Conservation (phyloP, 2,888 invertebrate genomes). For the Alcis repandata region DNA sequence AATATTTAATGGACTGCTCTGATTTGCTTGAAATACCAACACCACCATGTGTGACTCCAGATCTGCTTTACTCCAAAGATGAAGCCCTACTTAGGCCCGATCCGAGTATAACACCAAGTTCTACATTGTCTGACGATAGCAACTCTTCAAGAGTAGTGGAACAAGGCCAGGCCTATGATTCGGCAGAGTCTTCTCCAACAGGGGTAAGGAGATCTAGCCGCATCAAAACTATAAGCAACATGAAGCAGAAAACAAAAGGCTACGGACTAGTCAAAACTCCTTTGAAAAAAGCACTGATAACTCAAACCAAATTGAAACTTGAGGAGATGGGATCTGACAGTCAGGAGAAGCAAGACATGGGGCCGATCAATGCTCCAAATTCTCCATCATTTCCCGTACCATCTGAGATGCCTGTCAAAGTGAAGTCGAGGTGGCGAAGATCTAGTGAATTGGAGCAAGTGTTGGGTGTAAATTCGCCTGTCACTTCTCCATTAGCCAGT, state of each 20-base stretch:
- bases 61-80: slow-evolving; percentile 63
- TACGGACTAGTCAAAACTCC: slow-evolving; percentile 88
- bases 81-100: slow-evolving; percentile 71
- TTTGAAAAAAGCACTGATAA: slow-evolving; percentile 79
- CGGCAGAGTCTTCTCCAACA: slow-evolving; percentile 80
- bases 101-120: slow-evolving; percentile 80
- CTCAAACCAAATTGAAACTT: slow-evolving; percentile 83
- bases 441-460: slow-evolving; percentile 89
- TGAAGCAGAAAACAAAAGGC: slow-evolving; percentile 89
- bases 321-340: slow-evolving; percentile 88
- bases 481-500: slow-evolving; percentile 75
- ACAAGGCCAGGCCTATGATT: slow-evolving; percentile 73
- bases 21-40: slow-evolving; percentile 60
- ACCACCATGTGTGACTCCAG: slow-evolving; percentile 66
- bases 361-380: slow-evolving; percentile 61
- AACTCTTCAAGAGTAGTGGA: slow-evolving; percentile 77
- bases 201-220: slow-evolving; percentile 91
- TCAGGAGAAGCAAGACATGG: slow-evolving; percentile 70
- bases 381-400: slow-evolving; percentile 79
- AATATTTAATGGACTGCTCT: slow-evolving; percentile 62
- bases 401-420: slow-evolving; percentile 90
- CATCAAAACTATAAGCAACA: slow-evolving; percentile 91
- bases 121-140: slow-evolving; percentile 80
- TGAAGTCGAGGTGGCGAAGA: slow-evolving; percentile 92
- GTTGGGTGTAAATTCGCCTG: slow-evolving; percentile 84